These are phyloP conservation scores for Macrosiphum euphorbiae DNA, from an alignment of 2,888 invertebrate genomes.

Conservation along the genomic window DNA sequence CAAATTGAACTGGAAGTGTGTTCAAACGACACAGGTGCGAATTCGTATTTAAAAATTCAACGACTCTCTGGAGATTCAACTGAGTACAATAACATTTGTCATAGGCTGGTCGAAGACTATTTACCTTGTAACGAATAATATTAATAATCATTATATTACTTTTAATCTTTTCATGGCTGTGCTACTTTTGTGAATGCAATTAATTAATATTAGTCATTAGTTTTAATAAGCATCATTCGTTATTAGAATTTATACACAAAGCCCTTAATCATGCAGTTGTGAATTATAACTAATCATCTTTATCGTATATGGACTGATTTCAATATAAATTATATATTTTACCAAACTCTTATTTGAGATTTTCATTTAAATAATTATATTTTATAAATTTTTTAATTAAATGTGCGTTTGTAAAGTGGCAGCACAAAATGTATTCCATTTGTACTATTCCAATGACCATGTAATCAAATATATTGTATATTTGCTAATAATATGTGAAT, in stretches of 20 bases:
- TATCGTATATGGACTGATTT: constrained; percentile 50
- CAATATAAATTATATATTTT: constrained; percentile 45
- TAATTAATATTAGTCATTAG: constrained; percentile 64
- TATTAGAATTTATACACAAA: constrained; percentile 34
- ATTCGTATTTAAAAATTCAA: constrained; percentile 82
- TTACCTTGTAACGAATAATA: constrained; percentile 59
- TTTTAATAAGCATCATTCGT: constrained; percentile 47
- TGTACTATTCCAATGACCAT: background rate
- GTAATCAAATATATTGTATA: constrained; percentile 41
- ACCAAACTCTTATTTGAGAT: constrained; percentile 7
- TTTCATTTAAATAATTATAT: background rate
- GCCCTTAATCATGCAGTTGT: constrained; percentile 29
- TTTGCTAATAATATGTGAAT: constrained; percentile 8
- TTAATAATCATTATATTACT: constrained; percentile 52
- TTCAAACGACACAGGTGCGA: constrained; percentile 74
- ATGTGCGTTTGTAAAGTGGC: constrained; percentile 15
- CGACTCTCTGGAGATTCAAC: constrained; percentile 89
- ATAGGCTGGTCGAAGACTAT: constrained; percentile 78
- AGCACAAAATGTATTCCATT: constrained; percentile 27
- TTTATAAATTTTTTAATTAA: constrained; percentile 20
- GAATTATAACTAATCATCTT: constrained; percentile 56
- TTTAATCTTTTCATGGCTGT: constrained; percentile 62
- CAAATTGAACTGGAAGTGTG: constrained; percentile 88
- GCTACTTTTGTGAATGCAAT: constrained; percentile 64
- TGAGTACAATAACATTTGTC: constrained; percentile 89